Evolutionary conservation across 2,797 vertebrate genomes (phyloP).

Genomic region (Trachops cirrhosus): DNA sequence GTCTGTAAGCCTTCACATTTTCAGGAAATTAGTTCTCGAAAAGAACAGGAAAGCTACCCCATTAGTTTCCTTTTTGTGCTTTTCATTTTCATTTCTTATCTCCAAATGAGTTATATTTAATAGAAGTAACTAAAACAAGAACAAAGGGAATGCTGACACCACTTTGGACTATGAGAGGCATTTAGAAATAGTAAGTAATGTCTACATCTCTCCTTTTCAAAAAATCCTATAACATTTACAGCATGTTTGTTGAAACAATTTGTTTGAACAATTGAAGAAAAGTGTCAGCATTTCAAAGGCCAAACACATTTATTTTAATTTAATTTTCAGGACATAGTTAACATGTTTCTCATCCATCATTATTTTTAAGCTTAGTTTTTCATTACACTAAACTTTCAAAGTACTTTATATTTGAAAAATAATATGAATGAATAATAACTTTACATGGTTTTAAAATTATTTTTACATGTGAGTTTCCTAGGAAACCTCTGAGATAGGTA

Average conservation of each 20-base stretch:
- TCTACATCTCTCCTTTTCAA: neutral
- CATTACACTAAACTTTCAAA: neutral
- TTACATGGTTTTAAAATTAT: neutral
- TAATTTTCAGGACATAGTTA: neutral
- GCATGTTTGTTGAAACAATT: neutral
- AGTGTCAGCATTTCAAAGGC: neutral
- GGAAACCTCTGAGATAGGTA: neutral
- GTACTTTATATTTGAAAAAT: constrained; percentile 1
- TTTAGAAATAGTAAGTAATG: neutral
- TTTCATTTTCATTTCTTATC: neutral
- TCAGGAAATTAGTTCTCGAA: constrained; percentile 22
- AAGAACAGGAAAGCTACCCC: neutral
- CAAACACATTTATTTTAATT: neutral
- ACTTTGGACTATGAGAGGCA: neutral
- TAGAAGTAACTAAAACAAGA: neutral
- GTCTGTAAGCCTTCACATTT: neutral
- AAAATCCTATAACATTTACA: constrained; percentile 3
- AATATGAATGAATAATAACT: neutral
- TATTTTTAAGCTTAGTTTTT: constrained; percentile 30
- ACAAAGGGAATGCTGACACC: constrained; percentile 52
- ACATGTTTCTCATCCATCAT: neutral
- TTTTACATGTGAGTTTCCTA: neutral
- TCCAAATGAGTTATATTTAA: constrained; percentile 19
- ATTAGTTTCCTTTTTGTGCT: neutral
- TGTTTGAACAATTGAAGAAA: constrained; percentile 27